These are phyloP conservation scores for Cuniculus paca DNA, from an alignment of 2,797 vertebrate species.

Conservation along the genomic window DNA sequence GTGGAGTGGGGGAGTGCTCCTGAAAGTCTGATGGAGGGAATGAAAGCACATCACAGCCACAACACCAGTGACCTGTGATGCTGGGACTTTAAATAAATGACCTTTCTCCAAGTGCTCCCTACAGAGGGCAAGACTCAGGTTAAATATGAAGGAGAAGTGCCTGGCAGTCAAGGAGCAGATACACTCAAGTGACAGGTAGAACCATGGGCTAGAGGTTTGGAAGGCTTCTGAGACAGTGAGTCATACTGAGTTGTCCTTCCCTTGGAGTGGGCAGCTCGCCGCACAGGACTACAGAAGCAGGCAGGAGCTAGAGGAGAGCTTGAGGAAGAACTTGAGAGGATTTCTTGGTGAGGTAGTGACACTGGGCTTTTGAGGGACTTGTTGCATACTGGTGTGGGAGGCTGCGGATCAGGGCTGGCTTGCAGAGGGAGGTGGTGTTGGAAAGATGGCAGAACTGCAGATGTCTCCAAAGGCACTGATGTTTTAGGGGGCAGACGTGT, in stretches of 20 bases:
- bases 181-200: not conserved
- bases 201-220: not conserved
- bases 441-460: not conserved
- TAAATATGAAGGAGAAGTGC: constrained; percentile 26
- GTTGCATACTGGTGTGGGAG: not conserved
- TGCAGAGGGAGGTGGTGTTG: not conserved
- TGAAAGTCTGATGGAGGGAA: constrained; percentile 19
- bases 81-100: constrained; percentile 46
- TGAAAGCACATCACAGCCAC: not conserved
- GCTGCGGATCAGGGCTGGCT: not conserved
- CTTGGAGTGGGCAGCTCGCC: not conserved
- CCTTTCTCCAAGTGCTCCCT: constrained; percentile 32
- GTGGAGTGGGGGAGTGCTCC: not conserved
- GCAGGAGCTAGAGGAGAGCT: not conserved
- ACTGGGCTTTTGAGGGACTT: not conserved
- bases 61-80: not conserved
- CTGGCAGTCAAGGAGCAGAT: not conserved
- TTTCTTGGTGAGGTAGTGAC: not conserved
- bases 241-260: not conserved
- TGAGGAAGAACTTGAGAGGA: not conserved
- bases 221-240: not conserved
- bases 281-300: not conserved
- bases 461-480: not conserved
- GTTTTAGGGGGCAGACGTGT: not conserved
- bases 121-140: constrained; percentile 38